Evolutionary conservation across 2,797 vertebrate species (phyloP).

Genomic region (Clarias fuscus): DNA sequence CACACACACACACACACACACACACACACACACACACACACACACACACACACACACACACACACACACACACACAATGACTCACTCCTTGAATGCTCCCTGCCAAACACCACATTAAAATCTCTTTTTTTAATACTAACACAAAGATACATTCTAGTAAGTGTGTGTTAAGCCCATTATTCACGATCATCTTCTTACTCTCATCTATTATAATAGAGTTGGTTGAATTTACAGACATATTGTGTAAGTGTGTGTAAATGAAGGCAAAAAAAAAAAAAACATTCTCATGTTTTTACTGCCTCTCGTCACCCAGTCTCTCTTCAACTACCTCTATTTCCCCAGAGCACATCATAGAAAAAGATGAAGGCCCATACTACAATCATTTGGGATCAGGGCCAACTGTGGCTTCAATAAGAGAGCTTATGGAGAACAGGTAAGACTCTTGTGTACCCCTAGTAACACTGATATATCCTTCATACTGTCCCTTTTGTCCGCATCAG

Average conservation of each 20-base stretch:
- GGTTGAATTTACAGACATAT: not conserved
- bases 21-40: conserved; percentile 23
- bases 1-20: too few species aligned
- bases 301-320: conserved; percentile 23
- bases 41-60: conserved; percentile 2
- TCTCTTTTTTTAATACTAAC: not conserved
- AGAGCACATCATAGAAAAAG: conserved; percentile 97
- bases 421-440: conserved; percentile 93
- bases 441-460: not conserved
- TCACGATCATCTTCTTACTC: not conserved
- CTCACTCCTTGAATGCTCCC: conserved; percentile 20
- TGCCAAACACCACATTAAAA: conserved; percentile 26
- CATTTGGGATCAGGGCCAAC: conserved; percentile 95
- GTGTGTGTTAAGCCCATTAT: not conserved
- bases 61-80: conserved; percentile 44
- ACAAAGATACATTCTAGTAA: not conserved
- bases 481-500: conserved; percentile 10
- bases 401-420: conserved; percentile 87
- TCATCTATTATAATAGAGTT: not conserved
- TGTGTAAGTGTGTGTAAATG: not conserved
- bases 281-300: not conserved
- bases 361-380: conserved; percentile 97
- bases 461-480: conserved; percentile 9
- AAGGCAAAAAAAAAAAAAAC: not conserved
- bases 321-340: conserved; percentile 42